A percentile compares a stretch with the other conserved stretches of the same genome.
Conservation (phyloP, 2,888 invertebrate genomes). For the Aproaerema taeniolella region DNA sequence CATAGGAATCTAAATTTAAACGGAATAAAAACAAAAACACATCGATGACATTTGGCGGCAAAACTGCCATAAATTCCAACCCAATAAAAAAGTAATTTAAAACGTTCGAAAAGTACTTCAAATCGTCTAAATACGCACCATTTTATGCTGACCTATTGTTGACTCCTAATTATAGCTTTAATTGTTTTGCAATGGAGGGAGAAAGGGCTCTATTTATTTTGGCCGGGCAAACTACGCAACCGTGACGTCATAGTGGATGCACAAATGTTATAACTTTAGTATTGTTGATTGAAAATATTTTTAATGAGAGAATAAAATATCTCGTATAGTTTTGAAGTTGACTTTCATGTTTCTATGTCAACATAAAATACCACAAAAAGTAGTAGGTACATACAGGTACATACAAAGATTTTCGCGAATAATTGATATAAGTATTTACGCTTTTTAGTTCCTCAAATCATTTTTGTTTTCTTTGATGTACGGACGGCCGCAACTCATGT, state of each 20-base stretch:
- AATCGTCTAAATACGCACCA: constrained; percentile 17
- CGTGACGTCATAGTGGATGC: constrained; percentile 72
- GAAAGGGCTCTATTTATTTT: constrained; percentile 20
- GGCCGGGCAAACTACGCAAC: constrained; percentile 37
- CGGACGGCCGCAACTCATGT: too few species aligned
- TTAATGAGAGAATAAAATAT: too few species aligned
- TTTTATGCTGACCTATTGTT: constrained; percentile 13
- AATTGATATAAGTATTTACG: too few species aligned
- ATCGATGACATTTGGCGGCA: constrained; percentile 56
- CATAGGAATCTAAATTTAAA: too few species aligned
- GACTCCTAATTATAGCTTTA: neutral
- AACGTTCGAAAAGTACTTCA: constrained; percentile 58
- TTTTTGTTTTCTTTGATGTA: too few species aligned
- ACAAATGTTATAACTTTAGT: constrained; percentile 42
- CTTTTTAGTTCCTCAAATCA: too few species aligned
- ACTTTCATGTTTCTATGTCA: too few species aligned
- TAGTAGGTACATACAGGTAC: too few species aligned
- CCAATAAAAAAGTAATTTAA: constrained; percentile 74
- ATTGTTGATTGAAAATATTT: constrained; percentile 20
- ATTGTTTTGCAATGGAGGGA: constrained; percentile 8
- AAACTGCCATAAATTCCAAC: constrained; percentile 65
- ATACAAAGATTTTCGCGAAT: too few species aligned
- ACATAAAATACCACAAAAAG: too few species aligned
- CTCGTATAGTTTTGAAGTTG: too few species aligned
- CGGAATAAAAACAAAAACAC: constrained; percentile 27